phyloP scores from a whole-genome alignment of 2,113 vertebrate species.

The Bos taurus region ARS-UCD2.0 NC_037351.1:48890001-48890500 shows the following conservation, averaged over 20 bases:
- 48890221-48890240: background rate
- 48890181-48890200: constrained; percentile 8
- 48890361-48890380: background rate
- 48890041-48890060: constrained; percentile 25
- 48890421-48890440: background rate
- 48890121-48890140: background rate
- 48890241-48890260: background rate
- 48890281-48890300: constrained; percentile 7
- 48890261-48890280: background rate
- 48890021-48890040: background rate
- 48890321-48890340: background rate
- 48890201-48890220: constrained; percentile 12
- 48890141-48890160: constrained; percentile 15
- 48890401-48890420: background rate
- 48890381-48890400: background rate
- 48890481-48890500: background rate
- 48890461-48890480: background rate
- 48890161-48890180: constrained; percentile 3
- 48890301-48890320: background rate
- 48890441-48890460: background rate
- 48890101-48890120: constrained; percentile 23
- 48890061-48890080: background rate
- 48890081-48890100: constrained; percentile 16
- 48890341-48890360: background rate
- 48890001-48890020: background rate